Conservation (phyloP, 37 sponge, comb jelly and placozoan species). For the Chondrilla cf. caribensis region DNA sequence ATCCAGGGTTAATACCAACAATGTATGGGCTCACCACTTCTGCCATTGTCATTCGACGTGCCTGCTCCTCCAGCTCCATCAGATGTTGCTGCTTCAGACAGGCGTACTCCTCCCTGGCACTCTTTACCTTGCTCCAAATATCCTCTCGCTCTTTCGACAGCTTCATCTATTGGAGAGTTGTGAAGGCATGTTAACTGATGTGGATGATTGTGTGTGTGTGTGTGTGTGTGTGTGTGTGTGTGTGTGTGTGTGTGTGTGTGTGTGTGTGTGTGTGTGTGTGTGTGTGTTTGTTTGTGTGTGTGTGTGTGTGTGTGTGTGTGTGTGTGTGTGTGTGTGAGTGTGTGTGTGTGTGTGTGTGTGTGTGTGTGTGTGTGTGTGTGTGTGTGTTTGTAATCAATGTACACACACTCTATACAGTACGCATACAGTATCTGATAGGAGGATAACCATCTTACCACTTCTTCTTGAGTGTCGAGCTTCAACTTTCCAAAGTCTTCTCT, state of each 20-base stretch:
- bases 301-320: too few relatives aligned
- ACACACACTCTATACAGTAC: background rate
- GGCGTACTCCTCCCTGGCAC: constrained; percentile 61
- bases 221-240: too few relatives aligned
- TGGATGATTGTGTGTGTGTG: too few relatives aligned
- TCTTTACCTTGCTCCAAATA: constrained; percentile 13
- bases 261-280: too few relatives aligned
- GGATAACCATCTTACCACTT: constrained; percentile 57
- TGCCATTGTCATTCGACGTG: constrained; percentile 1
- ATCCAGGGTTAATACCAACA: too few relatives aligned
- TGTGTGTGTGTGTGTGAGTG: too few relatives aligned
- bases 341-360: too few relatives aligned
- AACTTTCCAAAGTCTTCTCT: constrained; percentile 49
- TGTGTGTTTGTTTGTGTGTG: too few relatives aligned
- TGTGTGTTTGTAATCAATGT: too few relatives aligned
- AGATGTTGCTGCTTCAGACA: constrained; percentile 69
- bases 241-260: too few relatives aligned
- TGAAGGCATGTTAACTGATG: too few relatives aligned
- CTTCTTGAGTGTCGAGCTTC: constrained; percentile 60
- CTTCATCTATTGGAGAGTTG: background rate
- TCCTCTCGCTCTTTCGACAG: constrained; percentile 7
- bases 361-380: too few relatives aligned
- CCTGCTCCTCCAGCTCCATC: constrained; percentile 38
- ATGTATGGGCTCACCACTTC: constrained; percentile 29
- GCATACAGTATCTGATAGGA: background rate